Base-by-base conservation (phyloP, 2,113 vertebrate genomes). In the Pseudorasbora parva region DNA sequence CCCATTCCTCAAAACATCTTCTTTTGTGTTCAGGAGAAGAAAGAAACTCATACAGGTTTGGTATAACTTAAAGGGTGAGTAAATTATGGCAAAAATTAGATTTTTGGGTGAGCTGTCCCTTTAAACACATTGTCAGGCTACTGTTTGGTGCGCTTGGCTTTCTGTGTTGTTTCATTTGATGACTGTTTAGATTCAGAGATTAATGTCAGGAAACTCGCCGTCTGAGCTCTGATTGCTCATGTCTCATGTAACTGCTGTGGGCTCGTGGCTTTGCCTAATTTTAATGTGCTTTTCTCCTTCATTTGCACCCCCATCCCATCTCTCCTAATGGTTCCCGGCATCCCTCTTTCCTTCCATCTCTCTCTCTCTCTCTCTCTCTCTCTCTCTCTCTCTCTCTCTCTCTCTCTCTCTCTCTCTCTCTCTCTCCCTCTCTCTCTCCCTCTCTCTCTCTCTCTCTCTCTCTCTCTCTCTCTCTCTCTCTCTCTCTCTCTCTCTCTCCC, bases 241-340 rank as follows among this genome's bases (percentile, higher is more conserved):
- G 64, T 45, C 25, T 43, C 6, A 10, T 75, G 45, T 54, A 11
- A 25, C 7, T 54, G 72, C 14, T 64, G n/a, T 37, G 54, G 37
- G 59, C 78, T 17, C 19, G 15, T 14, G 78, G 78, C 78, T 69
- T 69, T 81, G 78, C 78, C 41, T 81, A 64, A 4, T 69, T 81
- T 56, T 81, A 81, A 81, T 81, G 60, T 51, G 62, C 78, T 51
- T 81, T 23, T 81, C 30, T 68, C 21, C 59, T 68, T 80, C 60
- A 23, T 71, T 80, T 51, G 17, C 5, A 21, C 62, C 77, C 62
- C 51, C 84, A 79, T 78, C 64, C 72, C 19, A 68, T 47, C 51
- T 73, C 45, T 83, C 71, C 59, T 83, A 77, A 69, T 78, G 43
- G 9, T 68, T 33, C 78, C 45, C 1, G 78, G 78, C 78, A 64